Conservation (phyloP, 2,888 invertebrate genomes). For the Torymus auratus region DNA sequence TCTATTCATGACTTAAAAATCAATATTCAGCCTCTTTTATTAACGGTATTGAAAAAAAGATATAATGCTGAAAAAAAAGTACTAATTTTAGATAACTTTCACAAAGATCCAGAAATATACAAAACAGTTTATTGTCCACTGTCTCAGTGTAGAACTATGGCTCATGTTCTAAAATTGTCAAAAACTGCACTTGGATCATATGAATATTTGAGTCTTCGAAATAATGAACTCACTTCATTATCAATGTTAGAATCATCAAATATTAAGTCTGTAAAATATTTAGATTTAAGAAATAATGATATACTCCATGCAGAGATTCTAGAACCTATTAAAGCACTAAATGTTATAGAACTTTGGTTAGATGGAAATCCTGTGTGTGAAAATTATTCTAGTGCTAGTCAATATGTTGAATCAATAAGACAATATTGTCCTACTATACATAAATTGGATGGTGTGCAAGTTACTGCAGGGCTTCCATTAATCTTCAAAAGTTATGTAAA, state of each 20-base stretch:
- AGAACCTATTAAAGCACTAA: slow-evolving; percentile 72
- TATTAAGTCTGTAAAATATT: slow-evolving; percentile 64
- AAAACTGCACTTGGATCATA: slow-evolving; percentile 65
- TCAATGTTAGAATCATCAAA: slow-evolving; percentile 61
- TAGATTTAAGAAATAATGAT: slow-evolving; percentile 72
- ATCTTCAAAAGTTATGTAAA: slow-evolving; percentile 63
- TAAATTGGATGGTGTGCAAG: slow-evolving; percentile 79
- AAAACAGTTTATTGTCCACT: slow-evolving; percentile 76
- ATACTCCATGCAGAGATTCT: slow-evolving; percentile 69
- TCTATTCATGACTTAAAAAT: slow-evolving; percentile 76
- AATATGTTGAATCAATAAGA: slow-evolving; percentile 80
- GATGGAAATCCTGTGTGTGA: slow-evolving; percentile 86
- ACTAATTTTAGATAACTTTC: slow-evolving; percentile 76
- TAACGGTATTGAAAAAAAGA: slow-evolving; percentile 73
- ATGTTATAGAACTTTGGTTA: slow-evolving; percentile 79
- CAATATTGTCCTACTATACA: slow-evolving; percentile 78
- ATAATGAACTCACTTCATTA: slow-evolving; percentile 67
- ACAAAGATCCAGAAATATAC: slow-evolving; percentile 75
- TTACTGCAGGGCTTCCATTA: slow-evolving; percentile 64
- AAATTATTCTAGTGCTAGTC: slow-evolving; percentile 79
- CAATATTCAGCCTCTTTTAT: slow-evolving; percentile 76
- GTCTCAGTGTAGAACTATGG: slow-evolving; percentile 77
- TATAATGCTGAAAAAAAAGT: slow-evolving; percentile 70
- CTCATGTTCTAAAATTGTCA: slow-evolving; percentile 75
- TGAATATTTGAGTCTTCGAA: slow-evolving; percentile 67